phyloP scores from a whole-genome alignment of 2,113 vertebrate species.

The Chiloscyllium plagiosum region DNA sequence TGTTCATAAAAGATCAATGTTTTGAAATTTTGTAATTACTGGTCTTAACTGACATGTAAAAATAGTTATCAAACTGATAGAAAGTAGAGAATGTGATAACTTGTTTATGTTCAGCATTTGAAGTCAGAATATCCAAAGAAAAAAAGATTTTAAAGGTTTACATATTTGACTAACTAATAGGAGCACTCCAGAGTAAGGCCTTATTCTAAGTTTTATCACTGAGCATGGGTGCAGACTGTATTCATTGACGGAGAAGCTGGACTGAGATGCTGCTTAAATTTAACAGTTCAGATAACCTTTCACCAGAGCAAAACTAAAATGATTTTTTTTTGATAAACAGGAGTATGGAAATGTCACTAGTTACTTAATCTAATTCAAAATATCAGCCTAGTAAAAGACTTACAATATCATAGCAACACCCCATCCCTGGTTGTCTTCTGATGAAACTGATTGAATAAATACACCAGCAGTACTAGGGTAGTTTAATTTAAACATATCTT shows the following conservation, averaged over 20 bases:
- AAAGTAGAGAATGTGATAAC: background rate
- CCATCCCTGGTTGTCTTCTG: constrained; percentile 38
- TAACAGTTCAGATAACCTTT: background rate
- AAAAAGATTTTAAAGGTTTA: background rate
- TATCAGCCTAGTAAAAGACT: background rate
- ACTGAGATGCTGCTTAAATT: background rate
- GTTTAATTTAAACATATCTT: constrained; percentile 61
- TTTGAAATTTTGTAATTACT: background rate
- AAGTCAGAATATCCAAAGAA: background rate
- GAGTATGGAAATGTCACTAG: background rate
- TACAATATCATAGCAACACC: background rate
- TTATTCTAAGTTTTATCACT: background rate
- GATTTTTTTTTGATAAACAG: constrained; percentile 23
- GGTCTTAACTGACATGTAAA: background rate
- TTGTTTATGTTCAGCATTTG: background rate
- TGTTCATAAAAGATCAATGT: background rate
- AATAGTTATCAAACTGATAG: background rate
- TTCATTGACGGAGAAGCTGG: background rate
- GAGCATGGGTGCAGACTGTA: background rate
- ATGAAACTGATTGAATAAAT: constrained; percentile 57
- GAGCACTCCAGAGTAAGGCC: background rate
- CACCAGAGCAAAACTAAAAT: background rate
- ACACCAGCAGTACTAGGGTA: constrained; percentile 62
- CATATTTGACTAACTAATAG: background rate
- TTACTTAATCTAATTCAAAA: constrained; percentile 25